Percentiles rank a stretch among this genome's conserved stretches.
These are phyloP conservation scores for Periophthalmus modestus DNA, from an alignment of 2,113 vertebrate species.

Conservation along the genomic window DNA sequence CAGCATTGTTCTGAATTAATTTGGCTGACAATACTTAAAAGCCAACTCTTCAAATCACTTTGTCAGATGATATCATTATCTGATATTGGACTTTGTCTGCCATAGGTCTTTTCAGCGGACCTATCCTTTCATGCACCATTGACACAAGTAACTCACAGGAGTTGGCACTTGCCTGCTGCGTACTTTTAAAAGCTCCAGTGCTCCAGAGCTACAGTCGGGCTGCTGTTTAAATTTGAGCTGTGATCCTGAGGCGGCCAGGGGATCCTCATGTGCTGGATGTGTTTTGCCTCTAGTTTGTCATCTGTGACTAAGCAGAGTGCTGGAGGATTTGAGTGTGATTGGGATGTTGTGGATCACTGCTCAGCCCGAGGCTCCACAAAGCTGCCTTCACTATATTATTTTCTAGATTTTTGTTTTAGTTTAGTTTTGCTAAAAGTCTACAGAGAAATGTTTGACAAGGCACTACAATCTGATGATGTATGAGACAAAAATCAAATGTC, in stretches of 20 bases:
- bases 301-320: constrained; percentile 35
- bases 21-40: not conserved
- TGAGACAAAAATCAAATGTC: not conserved
- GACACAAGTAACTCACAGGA: not conserved
- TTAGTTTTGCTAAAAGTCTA: not conserved
- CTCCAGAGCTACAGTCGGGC: too few relatives aligned
- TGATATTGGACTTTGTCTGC: too few relatives aligned
- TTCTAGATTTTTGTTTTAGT: not conserved
- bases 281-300: constrained; percentile 21
- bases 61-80: too few relatives aligned
- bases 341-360: constrained; percentile 39
- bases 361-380: constrained; percentile 34
- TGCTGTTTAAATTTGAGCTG: not conserved
- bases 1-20: not conserved
- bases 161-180: not conserved
- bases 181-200: not conserved
- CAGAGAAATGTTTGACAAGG: not conserved
- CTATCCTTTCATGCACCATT: not conserved
- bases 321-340: constrained; percentile 41
- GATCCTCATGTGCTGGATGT: constrained; percentile 11
- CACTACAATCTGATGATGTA: not conserved
- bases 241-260: not conserved
- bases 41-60: too few relatives aligned
- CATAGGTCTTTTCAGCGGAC: too few relatives aligned
- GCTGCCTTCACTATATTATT: constrained; percentile 22